phyloP scores from a whole-genome alignment of 2,888 invertebrate genomes.

The Conistra vaccinii region DNA sequence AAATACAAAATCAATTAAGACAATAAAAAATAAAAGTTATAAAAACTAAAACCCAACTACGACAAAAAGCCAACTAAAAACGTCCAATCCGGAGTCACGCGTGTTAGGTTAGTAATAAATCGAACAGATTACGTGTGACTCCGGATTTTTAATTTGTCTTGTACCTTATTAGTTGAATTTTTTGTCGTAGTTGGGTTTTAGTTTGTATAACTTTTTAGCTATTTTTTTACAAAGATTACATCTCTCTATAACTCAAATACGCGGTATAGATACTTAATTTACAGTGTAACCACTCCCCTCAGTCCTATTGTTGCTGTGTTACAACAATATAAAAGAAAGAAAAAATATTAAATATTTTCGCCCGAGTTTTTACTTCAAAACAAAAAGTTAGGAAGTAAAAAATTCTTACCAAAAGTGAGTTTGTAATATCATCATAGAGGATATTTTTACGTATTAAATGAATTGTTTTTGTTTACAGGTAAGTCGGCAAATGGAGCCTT shows the following conservation, averaged over 20 bases:
- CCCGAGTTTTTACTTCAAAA: constrained; percentile 29
- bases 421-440: constrained; percentile 52
- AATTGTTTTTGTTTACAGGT: constrained; percentile 87
- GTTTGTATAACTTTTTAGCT: no score
- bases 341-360: constrained; percentile 38
- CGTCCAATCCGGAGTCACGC: no score
- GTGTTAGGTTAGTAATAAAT: no score
- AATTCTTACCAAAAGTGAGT: constrained; percentile 41
- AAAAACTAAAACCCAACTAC: no score
- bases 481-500: constrained; percentile 83
- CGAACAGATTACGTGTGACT: no score
- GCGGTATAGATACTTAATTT: constrained; percentile 31
- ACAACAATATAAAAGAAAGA: constrained; percentile 46
- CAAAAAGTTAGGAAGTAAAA: constrained; percentile 45
- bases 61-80: no score
- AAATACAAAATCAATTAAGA: neutral
- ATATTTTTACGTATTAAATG: constrained; percentile 57
- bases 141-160: no score
- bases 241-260: constrained; percentile 1
- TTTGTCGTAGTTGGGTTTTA: no score
- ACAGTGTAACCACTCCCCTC: constrained; percentile 37
- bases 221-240: no score
- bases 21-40: neutral
- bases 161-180: no score
- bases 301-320: constrained; percentile 45